Evolutionary conservation across 2,797 vertebrate genomes (phyloP).

Genomic region (Anas flavirostris): DNA sequence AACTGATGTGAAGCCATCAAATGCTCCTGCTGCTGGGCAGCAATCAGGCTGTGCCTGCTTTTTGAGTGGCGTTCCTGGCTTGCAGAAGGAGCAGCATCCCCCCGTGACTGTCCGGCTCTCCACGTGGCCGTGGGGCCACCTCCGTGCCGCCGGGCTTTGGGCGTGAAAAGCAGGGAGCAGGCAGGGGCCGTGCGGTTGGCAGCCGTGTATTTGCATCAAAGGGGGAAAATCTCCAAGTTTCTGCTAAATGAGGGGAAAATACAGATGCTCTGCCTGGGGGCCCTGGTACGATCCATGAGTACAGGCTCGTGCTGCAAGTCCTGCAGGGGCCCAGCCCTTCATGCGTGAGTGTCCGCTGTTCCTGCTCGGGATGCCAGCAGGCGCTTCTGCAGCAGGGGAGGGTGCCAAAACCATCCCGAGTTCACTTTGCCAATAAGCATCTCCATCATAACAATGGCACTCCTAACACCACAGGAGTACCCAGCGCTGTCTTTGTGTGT

Average conservation of each 20-base stretch:
- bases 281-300: no score
- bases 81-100: neutral
- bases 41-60: neutral
- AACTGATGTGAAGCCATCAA: neutral
- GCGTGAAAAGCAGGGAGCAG: neutral
- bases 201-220: accelerated
- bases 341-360: accelerated
- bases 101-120: accelerated
- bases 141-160: neutral
- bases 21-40: neutral
- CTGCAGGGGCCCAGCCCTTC: accelerated
- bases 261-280: neutral
- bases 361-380: neutral
- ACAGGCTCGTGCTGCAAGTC: neutral
- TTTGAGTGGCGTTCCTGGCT: neutral
- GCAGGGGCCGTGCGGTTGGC: neutral
- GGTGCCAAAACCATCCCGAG: accelerated
- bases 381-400: neutral
- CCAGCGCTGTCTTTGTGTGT: neutral
- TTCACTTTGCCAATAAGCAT: neutral
- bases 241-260: neutral
- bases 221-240: neutral
- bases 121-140: neutral
- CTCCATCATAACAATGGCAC: neutral
- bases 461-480: accelerated